A percentile compares a stretch with the other conserved stretches of the same genome.
phyloP scores from a whole-genome alignment of 1,140 invertebrate species.

The Paramacrobiotus metropolitanus region DNA sequence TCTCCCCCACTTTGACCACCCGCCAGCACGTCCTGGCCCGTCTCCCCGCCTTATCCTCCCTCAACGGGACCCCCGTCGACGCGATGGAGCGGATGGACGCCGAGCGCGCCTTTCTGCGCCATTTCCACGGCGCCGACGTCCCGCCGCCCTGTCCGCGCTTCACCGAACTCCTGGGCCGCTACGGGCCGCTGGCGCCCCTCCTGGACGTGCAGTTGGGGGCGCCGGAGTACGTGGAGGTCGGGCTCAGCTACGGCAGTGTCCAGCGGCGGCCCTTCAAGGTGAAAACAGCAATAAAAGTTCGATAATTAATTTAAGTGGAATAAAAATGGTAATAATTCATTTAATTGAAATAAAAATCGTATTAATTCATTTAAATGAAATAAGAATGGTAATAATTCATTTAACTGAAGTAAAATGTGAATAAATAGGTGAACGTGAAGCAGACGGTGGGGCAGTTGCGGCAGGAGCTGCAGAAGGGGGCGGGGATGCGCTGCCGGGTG shows the following conservation, averaged over 20 bases:
- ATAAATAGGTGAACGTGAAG: not conserved
- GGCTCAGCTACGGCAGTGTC: not conserved
- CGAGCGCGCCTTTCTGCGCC: conserved; percentile 1
- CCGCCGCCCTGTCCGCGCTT: not conserved
- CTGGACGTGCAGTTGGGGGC: not conserved
- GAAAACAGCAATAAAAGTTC: no score
- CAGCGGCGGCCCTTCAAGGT: not conserved
- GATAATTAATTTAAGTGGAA: no score
- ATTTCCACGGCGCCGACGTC: not conserved
- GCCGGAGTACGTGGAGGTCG: not conserved
- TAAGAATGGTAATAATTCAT: no score
- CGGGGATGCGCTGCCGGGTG: not conserved
- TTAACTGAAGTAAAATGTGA: no score
- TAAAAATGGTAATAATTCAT: no score
- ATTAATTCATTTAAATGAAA: no score
- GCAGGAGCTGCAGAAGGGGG: not conserved
- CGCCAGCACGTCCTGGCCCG: not conserved
- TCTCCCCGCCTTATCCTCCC: not conserved
- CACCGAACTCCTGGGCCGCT: not conserved
- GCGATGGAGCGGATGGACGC: not conserved
- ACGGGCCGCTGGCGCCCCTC: not conserved
- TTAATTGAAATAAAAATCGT: no score
- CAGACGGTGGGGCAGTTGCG: not conserved
- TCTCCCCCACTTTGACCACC: not conserved
- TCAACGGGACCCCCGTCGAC: not conserved